These are phyloP conservation scores for Apocheima hispidaria DNA, from an alignment of 2,888 invertebrate genomes.

Conservation along the genomic window DNA sequence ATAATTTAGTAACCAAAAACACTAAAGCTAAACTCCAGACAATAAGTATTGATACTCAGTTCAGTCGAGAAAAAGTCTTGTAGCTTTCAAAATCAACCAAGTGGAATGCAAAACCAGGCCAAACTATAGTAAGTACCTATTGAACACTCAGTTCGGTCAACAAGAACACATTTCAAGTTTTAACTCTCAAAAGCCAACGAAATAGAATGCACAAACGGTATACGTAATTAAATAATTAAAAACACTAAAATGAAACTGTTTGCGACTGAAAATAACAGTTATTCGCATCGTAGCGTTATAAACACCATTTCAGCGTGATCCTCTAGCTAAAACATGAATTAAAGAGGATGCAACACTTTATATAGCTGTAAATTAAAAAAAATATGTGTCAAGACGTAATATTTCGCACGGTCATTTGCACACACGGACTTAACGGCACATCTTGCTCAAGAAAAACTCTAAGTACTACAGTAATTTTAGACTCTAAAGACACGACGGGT, in stretches of 20 bases:
- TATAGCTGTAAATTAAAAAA: constrained; percentile 66
- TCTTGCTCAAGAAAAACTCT: constrained; percentile 60
- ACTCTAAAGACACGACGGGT: constrained; percentile 27
- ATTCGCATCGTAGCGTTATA: constrained; percentile 9
- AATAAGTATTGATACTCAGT: too few species aligned
- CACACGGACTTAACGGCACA: constrained; percentile 55
- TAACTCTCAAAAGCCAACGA: not conserved
- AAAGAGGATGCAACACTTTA: constrained; percentile 43
- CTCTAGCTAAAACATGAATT: constrained; percentile 47
- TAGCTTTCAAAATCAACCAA: too few species aligned
- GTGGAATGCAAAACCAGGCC: too few species aligned
- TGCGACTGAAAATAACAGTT: constrained; percentile 18
- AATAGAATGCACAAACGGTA: constrained; percentile 1
- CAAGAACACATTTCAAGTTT: not conserved
- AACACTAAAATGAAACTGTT: constrained; percentile 11
- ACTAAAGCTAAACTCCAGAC: too few species aligned
- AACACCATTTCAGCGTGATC: constrained; percentile 11
- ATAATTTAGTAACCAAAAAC: too few species aligned
- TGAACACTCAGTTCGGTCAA: not conserved
- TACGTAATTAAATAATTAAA: constrained; percentile 8
- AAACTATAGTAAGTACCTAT: not conserved
- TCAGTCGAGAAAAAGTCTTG: too few species aligned
- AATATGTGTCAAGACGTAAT: constrained; percentile 52
- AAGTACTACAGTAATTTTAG: constrained; percentile 37
- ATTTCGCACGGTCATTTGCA: constrained; percentile 57